Conservation (phyloP, 2,888 invertebrate genomes). For the Anorthoa munda region DNA sequence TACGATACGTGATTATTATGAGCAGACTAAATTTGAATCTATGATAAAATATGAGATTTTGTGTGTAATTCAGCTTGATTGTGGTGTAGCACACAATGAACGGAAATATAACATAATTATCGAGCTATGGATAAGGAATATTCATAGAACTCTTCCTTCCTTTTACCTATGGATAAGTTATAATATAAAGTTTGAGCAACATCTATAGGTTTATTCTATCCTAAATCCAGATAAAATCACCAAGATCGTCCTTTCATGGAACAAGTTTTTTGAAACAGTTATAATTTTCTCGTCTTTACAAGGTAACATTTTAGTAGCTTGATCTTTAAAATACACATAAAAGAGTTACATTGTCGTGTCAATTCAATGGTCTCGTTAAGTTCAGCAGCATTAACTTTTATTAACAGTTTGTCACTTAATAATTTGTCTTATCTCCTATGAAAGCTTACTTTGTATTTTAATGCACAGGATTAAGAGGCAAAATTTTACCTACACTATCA, state of each 20-base stretch:
- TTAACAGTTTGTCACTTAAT: conserved; percentile 6
- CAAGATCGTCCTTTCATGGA: background rate
- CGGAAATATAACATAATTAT: background rate
- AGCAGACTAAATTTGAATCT: background rate
- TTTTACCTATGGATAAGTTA: no score
- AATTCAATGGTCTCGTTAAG: conserved; percentile 2
- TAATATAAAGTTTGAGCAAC: background rate
- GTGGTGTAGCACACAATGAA: no score
- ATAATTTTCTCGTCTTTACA: background rate
- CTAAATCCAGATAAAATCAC: background rate
- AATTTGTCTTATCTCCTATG: conserved; percentile 8
- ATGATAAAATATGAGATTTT: no score
- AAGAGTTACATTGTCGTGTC: conserved; percentile 21
- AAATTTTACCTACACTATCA: background rate
- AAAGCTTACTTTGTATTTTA: conserved; percentile 33
- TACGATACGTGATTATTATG: background rate
- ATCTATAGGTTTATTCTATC: background rate
- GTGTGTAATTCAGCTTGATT: no score
- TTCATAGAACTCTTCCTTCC: no score
- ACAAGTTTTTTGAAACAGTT: background rate
- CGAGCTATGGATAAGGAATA: no score
- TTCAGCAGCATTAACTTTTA: conserved; percentile 13
- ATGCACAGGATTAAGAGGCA: background rate
- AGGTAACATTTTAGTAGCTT: background rate
- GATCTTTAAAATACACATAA: background rate